A percentile compares a stretch with the other conserved stretches of the same genome.
Evolutionary conservation across 2,888 invertebrate genomes (phyloP).

Genomic region (Meandrusa payeni): DNA sequence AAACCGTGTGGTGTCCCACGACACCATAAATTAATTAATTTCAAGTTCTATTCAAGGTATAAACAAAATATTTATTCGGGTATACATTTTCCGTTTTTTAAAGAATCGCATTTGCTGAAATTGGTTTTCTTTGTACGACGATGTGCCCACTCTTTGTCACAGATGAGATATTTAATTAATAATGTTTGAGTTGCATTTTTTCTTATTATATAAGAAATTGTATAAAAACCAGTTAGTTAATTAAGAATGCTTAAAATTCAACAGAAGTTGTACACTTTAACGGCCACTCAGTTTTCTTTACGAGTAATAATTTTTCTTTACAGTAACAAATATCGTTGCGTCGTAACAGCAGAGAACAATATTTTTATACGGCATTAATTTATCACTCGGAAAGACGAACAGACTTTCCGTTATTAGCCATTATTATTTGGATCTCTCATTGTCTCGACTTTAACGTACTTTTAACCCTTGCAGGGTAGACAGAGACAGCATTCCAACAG

Average conservation of each 20-base stretch:
- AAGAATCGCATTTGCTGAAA: too few relatives aligned
- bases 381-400: conserved; percentile 5
- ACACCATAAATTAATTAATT: too few relatives aligned
- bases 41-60: too few relatives aligned
- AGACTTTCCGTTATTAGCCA: conserved; percentile 4
- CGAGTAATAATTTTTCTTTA: conserved; percentile 1
- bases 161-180: too few relatives aligned
- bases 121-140: too few relatives aligned
- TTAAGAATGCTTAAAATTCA: background rate
- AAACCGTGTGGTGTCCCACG: too few relatives aligned
- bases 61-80: too few relatives aligned
- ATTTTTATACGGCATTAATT: conserved; percentile 6
- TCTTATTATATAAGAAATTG: background rate
- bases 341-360: background rate
- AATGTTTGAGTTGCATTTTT: too few relatives aligned
- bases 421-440: background rate
- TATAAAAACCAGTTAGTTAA: background rate
- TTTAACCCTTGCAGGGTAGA: too few relatives aligned
- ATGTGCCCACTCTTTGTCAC: too few relatives aligned
- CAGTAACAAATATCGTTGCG: conserved; percentile 2
- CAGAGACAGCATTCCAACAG: too few relatives aligned
- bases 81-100: too few relatives aligned
- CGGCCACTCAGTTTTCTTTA: conserved; percentile 3
- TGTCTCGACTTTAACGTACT: background rate
- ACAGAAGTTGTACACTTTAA: background rate